Conservation (phyloP, 1,140 invertebrate genomes). For the Drosophila kurseongensis region DNA sequence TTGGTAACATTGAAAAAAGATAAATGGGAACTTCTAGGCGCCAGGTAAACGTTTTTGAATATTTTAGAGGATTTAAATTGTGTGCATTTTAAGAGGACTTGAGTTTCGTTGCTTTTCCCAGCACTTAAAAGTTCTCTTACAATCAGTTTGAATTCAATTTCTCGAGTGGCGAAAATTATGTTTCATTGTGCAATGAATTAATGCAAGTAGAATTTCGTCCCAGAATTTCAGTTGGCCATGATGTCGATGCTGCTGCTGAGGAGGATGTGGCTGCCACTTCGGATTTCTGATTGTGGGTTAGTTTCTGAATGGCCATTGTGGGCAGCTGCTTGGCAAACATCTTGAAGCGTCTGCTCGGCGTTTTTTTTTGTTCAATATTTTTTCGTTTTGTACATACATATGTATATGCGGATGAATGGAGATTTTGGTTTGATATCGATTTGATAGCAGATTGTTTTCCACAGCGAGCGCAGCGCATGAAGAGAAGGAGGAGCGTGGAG, state of each 20-base stretch:
- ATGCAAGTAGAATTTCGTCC: slow-evolving; percentile 38
- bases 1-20: slow-evolving; percentile 28
- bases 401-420: slow-evolving; percentile 46
- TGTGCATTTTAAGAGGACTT: background rate
- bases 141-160: slow-evolving; percentile 41
- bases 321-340: slow-evolving; percentile 78
- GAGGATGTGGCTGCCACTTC: slow-evolving; percentile 28
- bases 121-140: slow-evolving; percentile 56
- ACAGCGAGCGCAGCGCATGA: slow-evolving; percentile 80
- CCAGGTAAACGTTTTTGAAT: slow-evolving; percentile 1
- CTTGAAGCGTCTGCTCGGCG: slow-evolving; percentile 77
- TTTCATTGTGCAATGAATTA: slow-evolving; percentile 51
- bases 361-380: slow-evolving; percentile 7
- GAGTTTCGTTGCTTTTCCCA: slow-evolving; percentile 12
- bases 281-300: slow-evolving; percentile 66
- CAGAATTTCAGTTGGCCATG: slow-evolving; percentile 17
- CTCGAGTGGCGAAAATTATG: slow-evolving; percentile 34
- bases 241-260: slow-evolving; percentile 30
- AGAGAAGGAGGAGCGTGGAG: slow-evolving; percentile 66
- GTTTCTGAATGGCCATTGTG: slow-evolving; percentile 64
- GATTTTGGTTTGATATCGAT: slow-evolving; percentile 58
- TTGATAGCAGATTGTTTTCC: slow-evolving; percentile 64
- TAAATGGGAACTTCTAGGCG: slow-evolving; percentile 38
- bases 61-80: background rate
- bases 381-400: slow-evolving; percentile 22